These are phyloP conservation scores for Lutjanus erythropterus DNA, from an alignment of 2,113 vertebrate species.

Conservation along the genomic window DNA sequence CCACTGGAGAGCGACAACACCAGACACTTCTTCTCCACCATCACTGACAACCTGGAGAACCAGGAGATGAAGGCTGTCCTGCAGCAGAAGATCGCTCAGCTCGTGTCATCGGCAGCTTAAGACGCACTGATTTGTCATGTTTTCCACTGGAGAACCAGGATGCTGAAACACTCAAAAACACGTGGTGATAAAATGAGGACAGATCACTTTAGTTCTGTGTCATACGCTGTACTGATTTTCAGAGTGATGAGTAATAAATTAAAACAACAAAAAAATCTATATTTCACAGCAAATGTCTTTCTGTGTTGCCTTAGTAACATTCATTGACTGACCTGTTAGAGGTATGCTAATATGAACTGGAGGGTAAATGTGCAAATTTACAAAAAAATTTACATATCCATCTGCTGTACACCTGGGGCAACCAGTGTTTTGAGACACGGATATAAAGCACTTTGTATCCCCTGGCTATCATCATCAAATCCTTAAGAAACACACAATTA, in stretches of 20 bases:
- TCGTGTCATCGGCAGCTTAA: constrained; percentile 68
- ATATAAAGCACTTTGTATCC: not conserved
- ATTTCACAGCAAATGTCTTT: constrained; percentile 21
- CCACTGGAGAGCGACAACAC: constrained; percentile 88
- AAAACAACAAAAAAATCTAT: constrained; percentile 12
- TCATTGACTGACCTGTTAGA: not conserved
- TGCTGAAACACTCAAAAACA: not conserved
- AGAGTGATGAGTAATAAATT: not conserved
- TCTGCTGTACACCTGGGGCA: not conserved
- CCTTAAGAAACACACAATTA: not conserved
- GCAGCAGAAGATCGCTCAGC: constrained; percentile 93
- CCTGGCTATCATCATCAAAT: not conserved
- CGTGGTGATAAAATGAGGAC: not conserved
- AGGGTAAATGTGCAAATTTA: too few species aligned
- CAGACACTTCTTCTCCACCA: constrained; percentile 90
- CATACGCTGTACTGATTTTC: not conserved
- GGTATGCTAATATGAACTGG: not conserved
- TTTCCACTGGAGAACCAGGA: not conserved
- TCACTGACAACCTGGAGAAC: constrained; percentile 86
- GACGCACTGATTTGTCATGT: not conserved
- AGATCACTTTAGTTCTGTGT: not conserved
- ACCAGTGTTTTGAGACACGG: not conserved
- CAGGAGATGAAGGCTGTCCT: constrained; percentile 88
- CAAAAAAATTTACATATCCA: not conserved
- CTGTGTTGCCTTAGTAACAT: not conserved